Percentiles rank a stretch among this genome's conserved stretches.
Evolutionary conservation across 2,888 invertebrate genomes (phyloP).

Genomic region (Ganaspis brasiliensis): DNA sequence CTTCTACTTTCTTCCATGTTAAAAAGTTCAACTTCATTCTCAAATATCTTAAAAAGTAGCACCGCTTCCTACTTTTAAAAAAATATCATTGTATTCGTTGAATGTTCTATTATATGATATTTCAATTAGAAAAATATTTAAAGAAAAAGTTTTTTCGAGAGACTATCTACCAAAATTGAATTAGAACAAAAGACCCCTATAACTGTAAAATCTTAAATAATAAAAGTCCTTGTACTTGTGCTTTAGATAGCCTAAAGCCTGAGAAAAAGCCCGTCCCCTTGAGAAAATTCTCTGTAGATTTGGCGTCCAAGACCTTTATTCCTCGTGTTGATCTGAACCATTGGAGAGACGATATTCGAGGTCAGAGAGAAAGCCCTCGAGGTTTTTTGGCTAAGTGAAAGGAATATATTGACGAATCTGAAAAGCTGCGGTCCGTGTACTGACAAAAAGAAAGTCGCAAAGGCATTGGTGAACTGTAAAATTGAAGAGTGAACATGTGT

Average conservation of each 20-base stretch:
- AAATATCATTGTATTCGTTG: no score
- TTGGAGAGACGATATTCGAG: conserved; percentile 33
- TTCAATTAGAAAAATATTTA: no score
- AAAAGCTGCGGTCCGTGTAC: background rate
- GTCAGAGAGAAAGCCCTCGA: conserved; percentile 37
- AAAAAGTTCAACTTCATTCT: no score
- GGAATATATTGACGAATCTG: conserved; percentile 3
- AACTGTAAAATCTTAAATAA: conserved; percentile 8
- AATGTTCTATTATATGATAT: no score
- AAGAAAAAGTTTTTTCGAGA: no score
- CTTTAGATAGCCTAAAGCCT: conserved; percentile 24
- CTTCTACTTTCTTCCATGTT: no score
- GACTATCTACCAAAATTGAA: no score
- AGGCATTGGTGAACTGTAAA: background rate
- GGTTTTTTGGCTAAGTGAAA: background rate
- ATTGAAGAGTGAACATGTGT: background rate
- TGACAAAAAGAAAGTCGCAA: background rate
- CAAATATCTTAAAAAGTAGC: no score
- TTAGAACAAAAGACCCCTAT: background rate
- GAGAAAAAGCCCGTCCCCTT: conserved; percentile 8
- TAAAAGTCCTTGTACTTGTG: conserved; percentile 22
- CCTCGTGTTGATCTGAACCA: background rate
- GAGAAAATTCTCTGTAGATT: conserved; percentile 11
- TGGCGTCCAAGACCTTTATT: conserved; percentile 27
- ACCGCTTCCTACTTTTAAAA: no score